Conservation (phyloP, 2,888 invertebrate species). For the Marronus borbonicus region DNA sequence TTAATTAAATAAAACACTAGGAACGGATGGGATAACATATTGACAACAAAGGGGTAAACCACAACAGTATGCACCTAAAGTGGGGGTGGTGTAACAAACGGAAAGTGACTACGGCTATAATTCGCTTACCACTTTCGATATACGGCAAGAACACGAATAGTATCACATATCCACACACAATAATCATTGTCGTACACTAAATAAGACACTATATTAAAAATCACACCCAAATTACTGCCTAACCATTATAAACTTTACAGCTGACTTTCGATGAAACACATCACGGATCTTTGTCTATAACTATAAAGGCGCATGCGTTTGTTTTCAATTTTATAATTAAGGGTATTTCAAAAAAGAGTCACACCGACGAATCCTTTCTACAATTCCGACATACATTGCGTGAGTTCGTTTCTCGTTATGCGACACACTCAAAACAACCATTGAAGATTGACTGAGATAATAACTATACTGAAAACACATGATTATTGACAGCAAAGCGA, state of each 20-base stretch:
- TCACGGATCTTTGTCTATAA: slow-evolving; percentile 75
- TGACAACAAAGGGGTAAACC: slow-evolving; percentile 50
- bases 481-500: slow-evolving; percentile 27
- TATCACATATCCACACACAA: slow-evolving; percentile 79
- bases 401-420: slow-evolving; percentile 11
- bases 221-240: slow-evolving; percentile 66
- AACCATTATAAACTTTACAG: slow-evolving; percentile 74
- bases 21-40: slow-evolving; percentile 19
- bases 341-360: slow-evolving; percentile 22
- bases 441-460: slow-evolving; percentile 32
- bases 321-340: slow-evolving; percentile 58
- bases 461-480: slow-evolving; percentile 11
- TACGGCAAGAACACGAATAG: slow-evolving; percentile 80
- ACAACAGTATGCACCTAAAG: slow-evolving; percentile 48
- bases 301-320: slow-evolving; percentile 75
- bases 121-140: slow-evolving; percentile 79
- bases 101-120: slow-evolving; percentile 55
- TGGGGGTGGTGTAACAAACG: slow-evolving; percentile 46
- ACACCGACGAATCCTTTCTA: neutral
- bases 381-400: slow-evolving; percentile 26
- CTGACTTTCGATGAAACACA: slow-evolving; percentile 72
- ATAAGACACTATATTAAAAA: slow-evolving; percentile 58
- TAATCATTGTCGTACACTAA: slow-evolving; percentile 74
- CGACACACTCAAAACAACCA: slow-evolving; percentile 39
- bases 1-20: slow-evolving; percentile 29